Conservation (phyloP, 2,797 vertebrate genomes). For the Acanthurus leucopareius region DNA sequence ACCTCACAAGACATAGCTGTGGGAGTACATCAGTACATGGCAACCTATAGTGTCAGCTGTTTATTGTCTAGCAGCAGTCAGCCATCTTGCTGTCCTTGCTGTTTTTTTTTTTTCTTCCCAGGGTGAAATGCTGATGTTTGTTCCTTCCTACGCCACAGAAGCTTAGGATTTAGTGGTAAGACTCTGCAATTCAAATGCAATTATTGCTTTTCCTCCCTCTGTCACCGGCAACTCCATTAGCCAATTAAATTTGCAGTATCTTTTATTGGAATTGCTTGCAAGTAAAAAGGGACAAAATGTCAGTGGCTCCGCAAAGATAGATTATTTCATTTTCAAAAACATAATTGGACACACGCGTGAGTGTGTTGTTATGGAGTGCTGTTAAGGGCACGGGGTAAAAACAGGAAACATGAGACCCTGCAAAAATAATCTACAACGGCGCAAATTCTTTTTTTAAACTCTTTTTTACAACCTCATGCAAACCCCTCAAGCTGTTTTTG, state of each 20-base stretch:
- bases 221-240: conserved; percentile 61
- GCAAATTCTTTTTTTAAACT: conserved; percentile 6
- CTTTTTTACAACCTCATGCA: conserved; percentile 10
- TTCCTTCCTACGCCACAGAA: conserved; percentile 68
- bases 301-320: conserved; percentile 63
- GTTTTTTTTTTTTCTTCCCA: conserved; percentile 62
- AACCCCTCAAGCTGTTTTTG: conserved; percentile 36
- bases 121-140: conserved; percentile 82
- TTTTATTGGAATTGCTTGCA: conserved; percentile 56
- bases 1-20: conserved; percentile 63
- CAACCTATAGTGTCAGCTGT: conserved; percentile 82
- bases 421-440: conserved; percentile 49
- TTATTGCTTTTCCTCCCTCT: conserved; percentile 66
- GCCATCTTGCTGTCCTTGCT: conserved; percentile 83
- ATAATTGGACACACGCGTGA: conserved; percentile 60
- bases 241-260: conserved; percentile 61
- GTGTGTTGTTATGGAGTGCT: conserved; percentile 35
- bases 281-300: conserved; percentile 48
- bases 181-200: conserved; percentile 80
- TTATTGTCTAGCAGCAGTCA: conserved; percentile 74
- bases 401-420: conserved; percentile 50
- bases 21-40: conserved; percentile 66
- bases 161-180: conserved; percentile 63
- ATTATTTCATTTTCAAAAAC: conserved; percentile 69
- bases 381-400: conserved; percentile 40